Percentiles rank a stretch among this genome's conserved stretches.
These are phyloP conservation scores for Oscheius sp. DNA, from an alignment of 2,888 invertebrate species.

Conservation along the genomic window DNA sequence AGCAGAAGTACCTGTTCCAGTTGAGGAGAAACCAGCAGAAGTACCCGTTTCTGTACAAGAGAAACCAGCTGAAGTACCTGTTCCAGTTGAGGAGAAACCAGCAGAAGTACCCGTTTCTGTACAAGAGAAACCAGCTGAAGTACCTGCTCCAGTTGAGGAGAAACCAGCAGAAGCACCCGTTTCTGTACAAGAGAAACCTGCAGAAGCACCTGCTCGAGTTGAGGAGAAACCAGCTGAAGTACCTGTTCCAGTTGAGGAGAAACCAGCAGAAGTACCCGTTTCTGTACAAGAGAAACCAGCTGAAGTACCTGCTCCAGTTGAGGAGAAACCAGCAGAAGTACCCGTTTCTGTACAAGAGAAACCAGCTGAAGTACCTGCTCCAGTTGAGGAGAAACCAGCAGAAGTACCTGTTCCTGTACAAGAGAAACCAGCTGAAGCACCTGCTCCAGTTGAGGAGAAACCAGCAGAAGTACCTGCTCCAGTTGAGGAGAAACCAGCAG, in stretches of 20 bases:
- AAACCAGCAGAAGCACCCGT: neutral
- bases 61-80: conserved; percentile 13
- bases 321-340: neutral
- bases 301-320: neutral
- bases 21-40: neutral
- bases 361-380: neutral
- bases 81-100: conserved; percentile 4
- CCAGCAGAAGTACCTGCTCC: conserved; percentile 9
- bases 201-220: neutral
- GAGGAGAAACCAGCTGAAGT: neutral
- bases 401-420: neutral
- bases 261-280: neutral
- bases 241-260: neutral
- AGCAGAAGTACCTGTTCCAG: neutral
- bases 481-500: neutral
- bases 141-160: neutral
- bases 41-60: neutral
- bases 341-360: neutral
- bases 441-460: conserved; percentile 24
- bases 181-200: neutral
- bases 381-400: neutral
- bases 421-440: neutral
- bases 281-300: neutral
- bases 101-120: neutral
- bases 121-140: neutral